Base-by-base conservation (phyloP, 2,888 invertebrate species). In the Acleris literana region DNA sequence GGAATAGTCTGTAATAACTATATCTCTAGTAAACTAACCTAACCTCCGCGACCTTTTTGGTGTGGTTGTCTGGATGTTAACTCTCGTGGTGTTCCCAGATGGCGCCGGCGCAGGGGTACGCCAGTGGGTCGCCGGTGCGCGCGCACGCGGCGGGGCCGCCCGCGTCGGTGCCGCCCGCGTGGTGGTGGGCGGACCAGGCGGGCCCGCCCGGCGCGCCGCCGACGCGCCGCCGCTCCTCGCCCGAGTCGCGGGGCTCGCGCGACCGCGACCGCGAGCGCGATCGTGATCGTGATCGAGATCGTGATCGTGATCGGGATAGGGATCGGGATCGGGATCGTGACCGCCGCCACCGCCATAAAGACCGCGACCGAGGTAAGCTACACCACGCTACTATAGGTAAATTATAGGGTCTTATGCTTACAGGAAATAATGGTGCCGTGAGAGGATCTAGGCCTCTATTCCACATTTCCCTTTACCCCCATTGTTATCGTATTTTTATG, bases 161-260 rank as follows among this genome's bases (percentile, higher is more conserved):
- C 4, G 83, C 88, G 51, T 84, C n/a, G n/a, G 84, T 80, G 5
- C 88, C 88, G 25, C 89, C 90, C 4, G 83, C 88, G 51, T 84
- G 84, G 85, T 87, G 87, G 87, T 85, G 85, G 63, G 73, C 68
- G 79, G 33, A 33, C 11, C 33, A 71, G 46, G 62, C 58, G 29
- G 33, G 33, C 33, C 63, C 55, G 55, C 57, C 70, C 63, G 54
- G 71, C 68, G 61, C 82, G 2, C 81, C 82, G 2, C 81, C 80
- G 3, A 11, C 33, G 48, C 84, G 88, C n/a, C 82, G 87, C 49
- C 85, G 87, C 71, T 88, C 90, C 20, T 88, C 90, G 69, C 90
- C 89, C 1, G 90, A 90, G 60, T 89, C 90, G 54, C 85, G 85
- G 60, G 81, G 80, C 63, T 85, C 70, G 22, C 20, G 69, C 33